Evolutionary conservation across 2,888 invertebrate species (phyloP).

Genomic region (Synergus gifuensis): DNA sequence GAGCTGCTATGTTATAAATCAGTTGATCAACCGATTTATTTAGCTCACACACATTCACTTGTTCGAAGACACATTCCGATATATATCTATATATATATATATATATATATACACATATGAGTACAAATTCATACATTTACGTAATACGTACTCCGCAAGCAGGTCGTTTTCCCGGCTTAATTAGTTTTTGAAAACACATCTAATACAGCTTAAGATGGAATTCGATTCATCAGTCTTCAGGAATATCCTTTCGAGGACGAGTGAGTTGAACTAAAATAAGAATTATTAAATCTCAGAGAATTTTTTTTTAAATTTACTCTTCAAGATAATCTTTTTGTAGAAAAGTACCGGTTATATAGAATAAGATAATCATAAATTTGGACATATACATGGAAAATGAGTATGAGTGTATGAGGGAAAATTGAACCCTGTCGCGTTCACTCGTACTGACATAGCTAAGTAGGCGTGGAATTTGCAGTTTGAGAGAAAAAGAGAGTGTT

Average conservation of each 20-base stretch:
- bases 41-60: neutral
- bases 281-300: no score
- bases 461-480: conserved; percentile 25
- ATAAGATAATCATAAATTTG: neutral
- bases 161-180: neutral
- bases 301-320: neutral
- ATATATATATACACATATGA: no score
- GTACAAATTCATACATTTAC: neutral
- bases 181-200: no score
- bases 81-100: no score
- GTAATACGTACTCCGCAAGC: neutral
- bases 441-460: conserved; percentile 17
- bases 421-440: neutral
- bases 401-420: neutral
- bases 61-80: neutral
- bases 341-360: neutral
- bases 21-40: conserved; percentile 25
- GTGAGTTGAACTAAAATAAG: neutral
- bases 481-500: neutral
- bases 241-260: no score
- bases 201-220: neutral
- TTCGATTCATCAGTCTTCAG: neutral
- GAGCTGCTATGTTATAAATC: conserved; percentile 1
- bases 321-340: neutral
- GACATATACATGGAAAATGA: neutral